Percentiles rank a stretch among this genome's conserved stretches.
phyloP scores from a whole-genome alignment of 2,888 invertebrate genomes.

The Epirrita christyi region DNA sequence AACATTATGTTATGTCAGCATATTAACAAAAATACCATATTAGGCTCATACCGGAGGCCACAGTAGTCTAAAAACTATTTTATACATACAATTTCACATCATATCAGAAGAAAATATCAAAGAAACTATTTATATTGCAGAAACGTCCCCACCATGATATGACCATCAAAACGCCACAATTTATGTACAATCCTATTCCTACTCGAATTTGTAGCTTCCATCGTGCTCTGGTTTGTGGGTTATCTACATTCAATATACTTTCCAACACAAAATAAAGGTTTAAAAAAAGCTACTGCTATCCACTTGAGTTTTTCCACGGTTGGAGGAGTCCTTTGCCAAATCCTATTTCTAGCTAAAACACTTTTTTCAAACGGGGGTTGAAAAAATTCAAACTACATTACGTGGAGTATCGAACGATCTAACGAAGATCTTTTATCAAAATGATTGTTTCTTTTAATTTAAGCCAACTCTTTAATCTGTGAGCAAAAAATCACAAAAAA shows the following conservation, averaged over 20 bases:
- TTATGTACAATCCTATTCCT: slow-evolving; percentile 68
- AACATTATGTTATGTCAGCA: too few species aligned
- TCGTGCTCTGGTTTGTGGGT: slow-evolving; percentile 78
- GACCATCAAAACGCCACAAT: slow-evolving; percentile 49
- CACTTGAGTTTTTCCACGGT: too few species aligned
- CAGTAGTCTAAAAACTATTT: not conserved
- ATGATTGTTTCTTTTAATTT: too few species aligned
- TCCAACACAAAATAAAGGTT: not conserved
- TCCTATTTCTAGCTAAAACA: too few species aligned
- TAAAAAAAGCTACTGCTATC: not conserved
- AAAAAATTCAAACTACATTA: too few species aligned
- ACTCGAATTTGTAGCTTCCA: slow-evolving; percentile 82
- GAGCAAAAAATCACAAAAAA: not conserved
- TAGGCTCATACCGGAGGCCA: too few species aligned
- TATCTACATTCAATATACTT: slow-evolving; percentile 46
- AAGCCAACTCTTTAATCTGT: too few species aligned
- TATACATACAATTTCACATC: not conserved
- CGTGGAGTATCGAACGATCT: too few species aligned
- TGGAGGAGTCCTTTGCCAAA: too few species aligned
- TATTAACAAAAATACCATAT: too few species aligned
- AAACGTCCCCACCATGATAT: slow-evolving; percentile 73
- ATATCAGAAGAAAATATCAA: not conserved
- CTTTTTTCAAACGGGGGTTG: too few species aligned
- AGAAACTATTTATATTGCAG: slow-evolving; percentile 70
- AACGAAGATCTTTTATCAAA: too few species aligned